Percentiles rank a stretch among this genome's conserved stretches.
Conservation (phyloP, 2,113 vertebrate genomes). For the Atractosteus spatula region DNA sequence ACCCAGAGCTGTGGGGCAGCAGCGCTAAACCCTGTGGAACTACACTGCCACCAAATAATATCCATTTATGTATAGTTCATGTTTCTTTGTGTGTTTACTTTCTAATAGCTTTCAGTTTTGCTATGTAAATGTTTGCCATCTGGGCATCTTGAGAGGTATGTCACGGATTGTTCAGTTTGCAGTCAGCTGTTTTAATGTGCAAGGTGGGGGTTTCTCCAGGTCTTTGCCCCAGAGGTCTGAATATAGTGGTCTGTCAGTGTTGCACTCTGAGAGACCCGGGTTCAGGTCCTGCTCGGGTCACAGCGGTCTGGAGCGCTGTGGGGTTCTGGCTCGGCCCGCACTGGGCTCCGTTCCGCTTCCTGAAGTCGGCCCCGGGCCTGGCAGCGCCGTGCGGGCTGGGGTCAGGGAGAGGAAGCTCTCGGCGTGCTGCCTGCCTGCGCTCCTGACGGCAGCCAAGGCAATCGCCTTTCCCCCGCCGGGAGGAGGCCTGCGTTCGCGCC, state of each 20-base stretch:
- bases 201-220: background rate
- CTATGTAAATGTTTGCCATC: no score
- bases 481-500: background rate
- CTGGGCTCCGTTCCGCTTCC: no score
- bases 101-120: no score
- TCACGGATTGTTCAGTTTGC: no score
- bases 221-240: background rate
- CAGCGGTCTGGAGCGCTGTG: slow-evolving; percentile 10
- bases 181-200: no score
- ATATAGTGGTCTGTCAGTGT: no score
- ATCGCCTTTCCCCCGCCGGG: slow-evolving; percentile 22
- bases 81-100: no score
- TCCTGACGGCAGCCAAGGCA: slow-evolving; percentile 33
- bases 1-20: no score
- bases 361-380: slow-evolving; percentile 15
- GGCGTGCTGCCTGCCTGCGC: slow-evolving; percentile 36
- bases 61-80: no score
- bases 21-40: no score
- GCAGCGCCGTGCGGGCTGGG: slow-evolving; percentile 31
- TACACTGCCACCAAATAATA: no score
- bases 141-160: no score
- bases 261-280: background rate
- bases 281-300: slow-evolving; percentile 9
- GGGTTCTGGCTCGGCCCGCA: slow-evolving; percentile 25
- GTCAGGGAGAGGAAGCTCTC: slow-evolving; percentile 40